Percentiles rank a stretch among this genome's conserved stretches.
These are phyloP conservation scores for Arvicanthis niloticus DNA, from an alignment of 2,113 vertebrate species.

Conservation along the genomic window DNA sequence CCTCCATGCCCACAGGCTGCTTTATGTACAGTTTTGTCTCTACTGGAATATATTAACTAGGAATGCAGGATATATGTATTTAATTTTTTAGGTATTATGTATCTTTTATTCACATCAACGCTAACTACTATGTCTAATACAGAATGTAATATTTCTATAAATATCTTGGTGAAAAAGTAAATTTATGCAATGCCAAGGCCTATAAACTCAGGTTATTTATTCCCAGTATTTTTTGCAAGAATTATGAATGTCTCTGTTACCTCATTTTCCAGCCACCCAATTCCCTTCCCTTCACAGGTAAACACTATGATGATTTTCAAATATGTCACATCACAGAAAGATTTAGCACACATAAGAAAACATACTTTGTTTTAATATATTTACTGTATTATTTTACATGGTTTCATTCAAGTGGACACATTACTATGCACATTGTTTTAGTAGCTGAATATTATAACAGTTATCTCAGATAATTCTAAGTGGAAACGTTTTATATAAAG, in stretches of 20 bases:
- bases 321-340: background rate
- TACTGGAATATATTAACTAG: background rate
- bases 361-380: background rate
- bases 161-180: background rate
- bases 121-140: background rate
- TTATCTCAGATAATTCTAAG: background rate
- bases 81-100: background rate
- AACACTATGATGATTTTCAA: background rate
- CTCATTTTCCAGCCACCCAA: background rate
- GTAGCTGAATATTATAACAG: background rate
- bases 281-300: background rate
- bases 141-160: background rate
- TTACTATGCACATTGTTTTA: background rate
- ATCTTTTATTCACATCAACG: background rate
- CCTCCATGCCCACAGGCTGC: background rate
- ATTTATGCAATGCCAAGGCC: background rate
- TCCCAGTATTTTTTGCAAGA: background rate
- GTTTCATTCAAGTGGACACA: background rate
- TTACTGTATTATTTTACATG: background rate
- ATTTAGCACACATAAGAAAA: background rate
- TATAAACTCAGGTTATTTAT: background rate
- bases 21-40: background rate
- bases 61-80: no score
- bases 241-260: background rate
- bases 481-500: constrained; percentile 12